phyloP scores from a whole-genome alignment of 2,113 vertebrate genomes.

The human region GRCh38 chr2:127612501-127613000 shows the following conservation, averaged over 20 bases:
- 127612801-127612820: background rate
- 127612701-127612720: background rate
- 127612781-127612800: background rate
- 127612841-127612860: background rate
- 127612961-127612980: background rate
- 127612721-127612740: background rate
- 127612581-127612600: conserved; percentile 91
- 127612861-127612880: background rate
- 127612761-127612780: background rate
- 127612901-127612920: background rate
- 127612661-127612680: background rate
- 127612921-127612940: background rate
- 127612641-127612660: background rate
- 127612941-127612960: background rate
- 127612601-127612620: conserved; percentile 83
- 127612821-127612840: background rate
- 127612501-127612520: conserved; percentile 83
- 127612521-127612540: conserved; percentile 87
- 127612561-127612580: conserved; percentile 93
- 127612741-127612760: background rate
- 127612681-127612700: no score
- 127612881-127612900: background rate
- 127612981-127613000: background rate
- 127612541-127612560: conserved; percentile 94
- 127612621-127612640: background rate